Evolutionary conservation across 2,797 vertebrate species (phyloP).

Genomic region (Neomorphus geoffroyi): DNA sequence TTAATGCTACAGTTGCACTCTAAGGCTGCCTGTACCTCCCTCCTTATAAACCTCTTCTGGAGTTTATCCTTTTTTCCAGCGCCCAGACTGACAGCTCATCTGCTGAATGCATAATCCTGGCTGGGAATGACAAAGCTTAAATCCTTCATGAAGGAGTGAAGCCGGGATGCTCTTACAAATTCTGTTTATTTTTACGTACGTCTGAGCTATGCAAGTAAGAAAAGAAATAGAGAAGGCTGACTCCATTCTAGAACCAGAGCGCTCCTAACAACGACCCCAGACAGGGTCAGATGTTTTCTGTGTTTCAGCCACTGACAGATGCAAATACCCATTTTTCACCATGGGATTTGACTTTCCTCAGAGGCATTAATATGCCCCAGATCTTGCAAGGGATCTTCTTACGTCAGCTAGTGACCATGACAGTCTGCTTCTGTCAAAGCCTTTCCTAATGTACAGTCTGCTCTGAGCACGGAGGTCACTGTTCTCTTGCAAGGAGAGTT

Average conservation of each 20-base stretch:
- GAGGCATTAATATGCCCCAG: neutral
- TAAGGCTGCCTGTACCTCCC: neutral
- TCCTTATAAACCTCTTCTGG: neutral
- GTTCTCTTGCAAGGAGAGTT: neutral
- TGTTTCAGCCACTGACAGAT: neutral
- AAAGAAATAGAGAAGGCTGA: neutral
- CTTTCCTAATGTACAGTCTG: neutral
- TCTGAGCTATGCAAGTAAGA: neutral
- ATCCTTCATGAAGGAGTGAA: neutral
- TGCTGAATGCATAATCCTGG: neutral
- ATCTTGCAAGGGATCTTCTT: neutral
- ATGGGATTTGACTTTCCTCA: neutral
- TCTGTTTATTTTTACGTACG: constrained; percentile 1
- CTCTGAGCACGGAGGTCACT: accelerated
- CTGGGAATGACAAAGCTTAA: neutral
- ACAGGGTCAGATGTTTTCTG: neutral
- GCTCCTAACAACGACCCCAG: neutral
- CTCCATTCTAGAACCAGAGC: neutral
- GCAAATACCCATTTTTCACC: neutral
- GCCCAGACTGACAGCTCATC: neutral
- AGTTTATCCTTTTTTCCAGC: neutral
- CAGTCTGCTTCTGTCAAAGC: neutral
- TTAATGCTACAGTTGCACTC: neutral
- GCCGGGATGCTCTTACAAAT: neutral
- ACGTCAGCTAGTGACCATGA: neutral